These are phyloP conservation scores for Geotrypetes seraphini DNA, from an alignment of 2,797 vertebrate species.

Conservation along the genomic window DNA sequence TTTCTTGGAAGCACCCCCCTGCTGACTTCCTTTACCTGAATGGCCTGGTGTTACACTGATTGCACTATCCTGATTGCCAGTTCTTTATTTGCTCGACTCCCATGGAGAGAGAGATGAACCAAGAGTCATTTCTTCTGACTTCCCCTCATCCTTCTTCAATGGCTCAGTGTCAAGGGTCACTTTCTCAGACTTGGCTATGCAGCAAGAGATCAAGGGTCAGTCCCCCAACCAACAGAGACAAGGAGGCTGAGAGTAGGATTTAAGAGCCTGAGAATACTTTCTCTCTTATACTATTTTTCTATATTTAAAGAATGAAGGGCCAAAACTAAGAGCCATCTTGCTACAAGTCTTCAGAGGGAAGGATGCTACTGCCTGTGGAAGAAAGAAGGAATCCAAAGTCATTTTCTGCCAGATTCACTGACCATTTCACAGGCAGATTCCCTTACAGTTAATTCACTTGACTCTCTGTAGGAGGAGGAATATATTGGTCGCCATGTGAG, in stretches of 20 bases:
- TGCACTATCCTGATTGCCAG: constrained; percentile 4
- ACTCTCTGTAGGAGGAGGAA: constrained; percentile 8
- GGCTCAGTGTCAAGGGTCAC: constrained; percentile 40
- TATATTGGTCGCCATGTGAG: constrained; percentile 13
- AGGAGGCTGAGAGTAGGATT: too few relatives aligned
- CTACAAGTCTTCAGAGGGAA: too few relatives aligned
- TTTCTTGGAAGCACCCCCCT: constrained; percentile 13
- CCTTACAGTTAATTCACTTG: constrained; percentile 8
- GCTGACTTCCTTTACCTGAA: constrained; percentile 24
- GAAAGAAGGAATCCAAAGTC: constrained; percentile 42
- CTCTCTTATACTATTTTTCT: too few relatives aligned
- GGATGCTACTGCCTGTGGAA: too few relatives aligned
- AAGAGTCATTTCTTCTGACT: constrained; percentile 32
- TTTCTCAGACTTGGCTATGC: constrained; percentile 51
- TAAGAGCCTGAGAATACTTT: too few relatives aligned
- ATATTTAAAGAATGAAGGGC: too few relatives aligned
- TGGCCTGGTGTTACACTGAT: constrained; percentile 11
- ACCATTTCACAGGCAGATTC: background rate
- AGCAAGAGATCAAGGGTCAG: too few relatives aligned
- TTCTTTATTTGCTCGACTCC: constrained; percentile 15
- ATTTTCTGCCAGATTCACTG: too few relatives aligned
- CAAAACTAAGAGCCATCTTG: too few relatives aligned
- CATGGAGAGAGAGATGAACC: constrained; percentile 15
- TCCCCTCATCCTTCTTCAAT: constrained; percentile 26
- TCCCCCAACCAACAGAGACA: too few relatives aligned